Evolutionary conservation across 2,113 vertebrate species (phyloP), one percentile per base, ranked within the genome.

Genomic region (Onychostoma macrolepis): DNA sequence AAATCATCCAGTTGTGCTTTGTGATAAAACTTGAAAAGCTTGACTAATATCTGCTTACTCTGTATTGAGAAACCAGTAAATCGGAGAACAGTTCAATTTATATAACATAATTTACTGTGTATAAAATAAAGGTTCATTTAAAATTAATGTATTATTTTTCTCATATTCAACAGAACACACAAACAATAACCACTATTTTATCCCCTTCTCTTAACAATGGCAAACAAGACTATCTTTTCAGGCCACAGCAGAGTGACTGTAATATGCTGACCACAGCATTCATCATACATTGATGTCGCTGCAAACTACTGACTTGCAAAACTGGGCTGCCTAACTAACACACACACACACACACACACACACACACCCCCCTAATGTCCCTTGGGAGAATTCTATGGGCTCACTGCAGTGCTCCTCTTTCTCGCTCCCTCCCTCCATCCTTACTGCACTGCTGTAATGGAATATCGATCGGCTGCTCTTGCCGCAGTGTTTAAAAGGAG

Each of bases 381-480:
- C 58, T n/a, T 63, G 79, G 43, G n/a, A 43, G 87, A 90, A 93
- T 84, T 91, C 92, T 92, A 88, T 85, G 91, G 91, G 91, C 92
- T 94, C 93, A 88, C 93, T 93, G 94, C 94, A 94, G 91, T 94
- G 91, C 89, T 83, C 90, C 92, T 88, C 87, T 90, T 77, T 90
- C 91, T 88, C 88, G 41, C 72, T 87, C 90, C 82, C 89, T 85
- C 87, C 89, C 86, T 71, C 81, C 80, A 48, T 80, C 81, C 87
- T 19, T 91, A 89, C 90, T 93, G 92, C 91, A 89, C 89, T 89
- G 89, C 83, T 94, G 94, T 94, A 96, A 95, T 95, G 94, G 94
- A 94, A 94, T 95, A 96, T 96, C 94, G 95, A 96, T 95, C 92
- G 93, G 90, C 86, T 61, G 91, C 90, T 92, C 91, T 91, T 93